Evolutionary conservation across 2,113 vertebrate species (phyloP), one percentile per base, ranked within the genome.

Genomic region (Rissa tridactyla): DNA sequence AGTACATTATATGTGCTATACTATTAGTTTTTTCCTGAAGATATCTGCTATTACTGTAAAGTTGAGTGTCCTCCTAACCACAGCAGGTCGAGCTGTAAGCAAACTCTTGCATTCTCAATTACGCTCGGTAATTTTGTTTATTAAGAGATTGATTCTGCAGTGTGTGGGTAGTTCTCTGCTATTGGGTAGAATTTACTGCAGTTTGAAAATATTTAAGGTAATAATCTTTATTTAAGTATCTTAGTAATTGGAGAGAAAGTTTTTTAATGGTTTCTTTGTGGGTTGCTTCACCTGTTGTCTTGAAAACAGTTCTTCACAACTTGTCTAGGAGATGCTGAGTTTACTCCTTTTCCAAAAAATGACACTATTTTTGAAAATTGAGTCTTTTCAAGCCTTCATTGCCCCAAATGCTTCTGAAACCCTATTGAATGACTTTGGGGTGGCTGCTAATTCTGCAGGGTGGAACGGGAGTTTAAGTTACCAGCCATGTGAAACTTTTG

Each of bases 131-230:
- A 57, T 92, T 96, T 82, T 91, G 55, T 64, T 94, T 91, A 90
- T 73, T 88, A 76, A 76, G 92, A 87, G 65, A 40, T 71, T 73
- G 82, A 82, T 94, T 85, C 82, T 96, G 73, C 62, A 81, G 73
- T 82, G 73, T 76, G 86, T 75, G 65, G 81, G 57, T 19, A 73
- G 66, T 36, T 84, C n/a, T 86, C 29, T 92, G 65, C 65, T 94
- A 27, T 34, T 91, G 65, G 47, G 64, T 86, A 38, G 57, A 82
- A 82, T 30, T 82, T 82, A 61, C 12, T 94, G 91, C 61, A 85
- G 61, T 76, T 90, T 82, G 49, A 47, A 89, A 87, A 64, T 49
- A 42, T 55, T 82, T 80, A 80, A 64, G n/a, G 47, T 66, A 65
- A 61, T 85, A 58, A 58, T 66, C 22, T 78, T 69, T 34, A 52